Evolutionary conservation across 2,797 vertebrate genomes (phyloP).

Genomic region (Sternotherus odoratus): DNA sequence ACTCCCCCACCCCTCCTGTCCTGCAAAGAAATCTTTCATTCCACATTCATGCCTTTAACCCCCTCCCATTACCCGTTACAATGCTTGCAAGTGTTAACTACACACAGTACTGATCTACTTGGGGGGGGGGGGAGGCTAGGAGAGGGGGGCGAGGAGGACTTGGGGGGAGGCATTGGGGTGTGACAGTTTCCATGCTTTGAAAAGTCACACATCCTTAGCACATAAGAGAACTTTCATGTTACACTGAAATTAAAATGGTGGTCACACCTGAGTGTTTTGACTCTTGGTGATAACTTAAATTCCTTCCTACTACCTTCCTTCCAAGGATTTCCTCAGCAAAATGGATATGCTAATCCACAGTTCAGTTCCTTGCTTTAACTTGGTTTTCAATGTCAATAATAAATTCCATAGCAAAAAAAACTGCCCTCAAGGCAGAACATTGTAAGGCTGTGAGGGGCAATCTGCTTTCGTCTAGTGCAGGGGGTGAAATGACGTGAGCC

Average conservation of each 20-base stretch:
- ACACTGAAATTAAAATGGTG: not conserved
- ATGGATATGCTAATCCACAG: not conserved
- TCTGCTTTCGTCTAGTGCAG: not conserved
- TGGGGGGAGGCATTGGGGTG: too few species aligned
- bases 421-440: not conserved
- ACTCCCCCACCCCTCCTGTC: too few species aligned
- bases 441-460: too few species aligned
- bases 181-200: not conserved
- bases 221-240: not conserved
- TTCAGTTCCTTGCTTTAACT: not conserved
- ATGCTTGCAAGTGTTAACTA: too few species aligned
- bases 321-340: not conserved
- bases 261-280: not conserved
- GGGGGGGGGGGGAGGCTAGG: too few species aligned
- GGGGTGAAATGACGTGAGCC: not conserved
- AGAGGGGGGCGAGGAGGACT: too few species aligned
- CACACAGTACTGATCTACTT: too few species aligned
- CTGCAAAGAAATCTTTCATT: too few species aligned
- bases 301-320: not conserved
- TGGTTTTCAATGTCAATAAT: not conserved
- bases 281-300: not conserved
- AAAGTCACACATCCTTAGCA: not conserved
- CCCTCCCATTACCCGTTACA: too few species aligned
- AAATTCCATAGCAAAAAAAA: not conserved
- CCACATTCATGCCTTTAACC: too few species aligned